Percentiles rank a stretch among this genome's conserved stretches.
Conservation (phyloP, 2,888 invertebrate species). For the Synergus gifuensis region DNA sequence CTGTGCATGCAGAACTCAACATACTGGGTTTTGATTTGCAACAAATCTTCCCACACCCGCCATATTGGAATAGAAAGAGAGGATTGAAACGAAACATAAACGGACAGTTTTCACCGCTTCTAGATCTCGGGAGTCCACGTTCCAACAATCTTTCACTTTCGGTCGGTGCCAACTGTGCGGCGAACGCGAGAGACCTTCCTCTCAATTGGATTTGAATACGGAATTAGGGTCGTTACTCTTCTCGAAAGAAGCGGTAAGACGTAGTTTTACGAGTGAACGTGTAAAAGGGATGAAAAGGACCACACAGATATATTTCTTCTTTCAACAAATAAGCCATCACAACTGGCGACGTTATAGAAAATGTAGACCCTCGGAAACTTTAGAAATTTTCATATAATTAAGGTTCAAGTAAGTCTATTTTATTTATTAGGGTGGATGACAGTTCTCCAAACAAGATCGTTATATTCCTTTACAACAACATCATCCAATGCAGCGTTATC, state of each 20-base stretch:
- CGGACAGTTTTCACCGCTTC: conserved; percentile 43
- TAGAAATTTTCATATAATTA: neutral
- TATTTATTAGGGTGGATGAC: neutral
- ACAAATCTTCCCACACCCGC: conserved; percentile 45
- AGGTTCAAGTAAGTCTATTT: too few species aligned
- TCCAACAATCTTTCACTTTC: conserved; percentile 56
- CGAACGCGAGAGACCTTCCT: conserved; percentile 45
- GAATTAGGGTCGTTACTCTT: conserved; percentile 39
- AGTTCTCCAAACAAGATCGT: conserved; percentile 33
- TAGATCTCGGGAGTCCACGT: conserved; percentile 20
- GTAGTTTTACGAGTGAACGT: conserved; percentile 38
- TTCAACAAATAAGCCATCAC: conserved; percentile 17
- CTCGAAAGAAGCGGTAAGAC: conserved; percentile 32
- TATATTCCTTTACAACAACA: conserved; percentile 36
- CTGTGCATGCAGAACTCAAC: conserved; percentile 46
- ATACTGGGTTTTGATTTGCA: conserved; percentile 47
- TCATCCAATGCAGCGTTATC: conserved; percentile 32
- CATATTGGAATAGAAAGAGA: conserved; percentile 4
- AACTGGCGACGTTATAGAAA: neutral
- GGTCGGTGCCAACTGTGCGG: conserved; percentile 52
- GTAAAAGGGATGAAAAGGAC: conserved; percentile 24
- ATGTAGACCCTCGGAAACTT: neutral
- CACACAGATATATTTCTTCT: conserved; percentile 8
- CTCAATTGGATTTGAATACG: conserved; percentile 38
- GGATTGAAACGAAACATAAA: conserved; percentile 44